Percentiles rank a stretch among this genome's conserved stretches.
These are phyloP conservation scores for Agrilus mali DNA, from an alignment of 2,888 invertebrate species.

Conservation along the genomic window DNA sequence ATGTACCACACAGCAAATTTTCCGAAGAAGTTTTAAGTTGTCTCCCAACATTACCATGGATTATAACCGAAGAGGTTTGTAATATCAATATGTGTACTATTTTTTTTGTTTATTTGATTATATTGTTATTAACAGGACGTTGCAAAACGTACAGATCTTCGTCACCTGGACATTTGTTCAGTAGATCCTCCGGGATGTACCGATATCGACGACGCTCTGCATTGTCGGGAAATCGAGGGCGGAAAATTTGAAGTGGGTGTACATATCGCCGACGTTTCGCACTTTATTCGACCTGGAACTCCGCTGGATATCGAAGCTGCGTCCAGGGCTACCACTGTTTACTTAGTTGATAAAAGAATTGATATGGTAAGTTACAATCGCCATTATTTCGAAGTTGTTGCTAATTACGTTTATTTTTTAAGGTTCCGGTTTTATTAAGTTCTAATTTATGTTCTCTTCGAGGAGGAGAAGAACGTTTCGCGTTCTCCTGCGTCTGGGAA, in stretches of 20 bases:
- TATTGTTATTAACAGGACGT: constrained; percentile 46
- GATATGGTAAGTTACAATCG: constrained; percentile 55
- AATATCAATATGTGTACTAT: constrained; percentile 6
- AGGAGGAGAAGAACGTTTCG: constrained; percentile 80
- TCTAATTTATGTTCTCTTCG: constrained; percentile 92
- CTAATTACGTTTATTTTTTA: constrained; percentile 1
- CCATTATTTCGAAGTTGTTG: neutral
- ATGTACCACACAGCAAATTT: constrained; percentile 91
- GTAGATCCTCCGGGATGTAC: constrained; percentile 98
- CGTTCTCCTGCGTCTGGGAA: constrained; percentile 95
- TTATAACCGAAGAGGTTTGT: constrained; percentile 66
- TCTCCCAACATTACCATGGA: constrained; percentile 82
- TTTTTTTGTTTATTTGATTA: neutral
- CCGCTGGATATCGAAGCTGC: constrained; percentile 90
- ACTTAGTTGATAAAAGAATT: constrained; percentile 84
- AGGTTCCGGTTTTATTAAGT: constrained; percentile 67
- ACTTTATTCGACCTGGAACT: constrained; percentile 88
- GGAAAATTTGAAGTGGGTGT: constrained; percentile 82
- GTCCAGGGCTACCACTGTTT: constrained; percentile 90
- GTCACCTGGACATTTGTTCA: constrained; percentile 78
- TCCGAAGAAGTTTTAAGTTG: constrained; percentile 88
- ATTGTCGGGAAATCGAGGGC: constrained; percentile 64
- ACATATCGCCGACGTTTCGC: constrained; percentile 97
- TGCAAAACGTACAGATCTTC: constrained; percentile 67
- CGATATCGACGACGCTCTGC: constrained; percentile 96